Percentiles rank a stretch among this genome's conserved stretches.
phyloP scores from a whole-genome alignment of 2,888 invertebrate species.

The Drosophila hamatofila region DNA sequence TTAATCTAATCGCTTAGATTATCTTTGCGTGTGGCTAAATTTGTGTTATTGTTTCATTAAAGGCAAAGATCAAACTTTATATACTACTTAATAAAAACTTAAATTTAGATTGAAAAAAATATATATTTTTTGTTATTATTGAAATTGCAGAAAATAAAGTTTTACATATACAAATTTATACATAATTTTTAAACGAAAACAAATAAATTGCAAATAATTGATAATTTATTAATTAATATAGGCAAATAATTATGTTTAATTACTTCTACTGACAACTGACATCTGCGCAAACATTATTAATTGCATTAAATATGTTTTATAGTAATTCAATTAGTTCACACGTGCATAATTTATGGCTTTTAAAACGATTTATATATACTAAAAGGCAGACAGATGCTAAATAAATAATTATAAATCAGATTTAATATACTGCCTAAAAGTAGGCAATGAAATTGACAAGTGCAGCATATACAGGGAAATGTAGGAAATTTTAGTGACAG shows the following conservation, averaged over 20 bases:
- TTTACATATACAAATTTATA: not conserved
- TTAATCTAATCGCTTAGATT: slow-evolving; percentile 66
- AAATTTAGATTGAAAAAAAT: not conserved
- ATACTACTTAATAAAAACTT: not conserved
- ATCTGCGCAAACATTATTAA: not conserved
- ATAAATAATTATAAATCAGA: not conserved
- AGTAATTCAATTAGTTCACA: not conserved
- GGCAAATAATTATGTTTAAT: not conserved
- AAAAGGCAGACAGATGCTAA: not conserved
- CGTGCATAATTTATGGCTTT: not conserved
- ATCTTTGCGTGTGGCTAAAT: slow-evolving; percentile 17
- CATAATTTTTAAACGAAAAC: not conserved
- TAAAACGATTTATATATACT: not conserved
- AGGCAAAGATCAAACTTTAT: slow-evolving; percentile 5
- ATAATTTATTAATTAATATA: not conserved
- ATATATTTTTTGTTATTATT: not conserved
- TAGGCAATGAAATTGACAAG: not conserved
- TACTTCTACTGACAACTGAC: not conserved
- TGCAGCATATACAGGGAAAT: rapidly evolving
- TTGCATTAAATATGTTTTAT: not conserved
- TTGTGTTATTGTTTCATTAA: not conserved
- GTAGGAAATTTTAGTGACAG: rapidly evolving
- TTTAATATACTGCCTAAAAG: not conserved
- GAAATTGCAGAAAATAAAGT: not conserved
- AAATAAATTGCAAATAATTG: not conserved